Evolutionary conservation across 2,888 invertebrate species (phyloP).

Genomic region (Cerceris ruficornis): DNA sequence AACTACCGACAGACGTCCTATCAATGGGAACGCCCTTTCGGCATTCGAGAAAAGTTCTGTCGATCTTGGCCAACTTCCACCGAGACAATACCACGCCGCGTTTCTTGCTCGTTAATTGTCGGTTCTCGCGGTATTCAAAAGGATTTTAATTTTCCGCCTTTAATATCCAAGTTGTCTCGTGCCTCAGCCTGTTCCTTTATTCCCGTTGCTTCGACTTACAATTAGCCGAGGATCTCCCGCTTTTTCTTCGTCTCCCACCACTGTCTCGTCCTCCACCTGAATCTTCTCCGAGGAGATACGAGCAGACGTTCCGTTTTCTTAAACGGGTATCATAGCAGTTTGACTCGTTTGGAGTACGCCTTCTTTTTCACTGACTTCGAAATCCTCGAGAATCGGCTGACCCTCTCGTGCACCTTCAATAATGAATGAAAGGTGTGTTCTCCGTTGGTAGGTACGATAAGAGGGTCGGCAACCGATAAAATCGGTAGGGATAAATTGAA

Average conservation of each 20-base stretch:
- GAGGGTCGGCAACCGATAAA: constrained; percentile 62
- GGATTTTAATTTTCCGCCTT: constrained; percentile 48
- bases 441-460: constrained; percentile 40
- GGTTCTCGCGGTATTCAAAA: constrained; percentile 41
- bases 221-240: constrained; percentile 15
- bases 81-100: constrained; percentile 56
- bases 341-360: constrained; percentile 2
- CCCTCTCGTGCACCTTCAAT: constrained; percentile 47
- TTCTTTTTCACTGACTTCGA: constrained; percentile 28
- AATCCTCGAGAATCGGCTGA: constrained; percentile 42
- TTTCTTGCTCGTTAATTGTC: constrained; percentile 59
- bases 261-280: too few relatives aligned
- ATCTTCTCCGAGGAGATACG: too few relatives aligned
- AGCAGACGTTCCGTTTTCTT: too few relatives aligned
- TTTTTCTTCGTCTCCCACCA: constrained; percentile 2
- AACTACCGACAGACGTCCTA: constrained; percentile 61
- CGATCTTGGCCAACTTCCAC: constrained; percentile 54
- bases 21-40: constrained; percentile 62
- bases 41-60: constrained; percentile 62
- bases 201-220: constrained; percentile 3
- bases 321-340: background rate
- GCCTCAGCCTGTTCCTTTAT: constrained; percentile 13
- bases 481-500: constrained; percentile 72
- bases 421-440: constrained; percentile 64
- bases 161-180: constrained; percentile 37